Evolutionary conservation across 2,888 invertebrate species (phyloP).

Genomic region (Orthosia incerta): DNA sequence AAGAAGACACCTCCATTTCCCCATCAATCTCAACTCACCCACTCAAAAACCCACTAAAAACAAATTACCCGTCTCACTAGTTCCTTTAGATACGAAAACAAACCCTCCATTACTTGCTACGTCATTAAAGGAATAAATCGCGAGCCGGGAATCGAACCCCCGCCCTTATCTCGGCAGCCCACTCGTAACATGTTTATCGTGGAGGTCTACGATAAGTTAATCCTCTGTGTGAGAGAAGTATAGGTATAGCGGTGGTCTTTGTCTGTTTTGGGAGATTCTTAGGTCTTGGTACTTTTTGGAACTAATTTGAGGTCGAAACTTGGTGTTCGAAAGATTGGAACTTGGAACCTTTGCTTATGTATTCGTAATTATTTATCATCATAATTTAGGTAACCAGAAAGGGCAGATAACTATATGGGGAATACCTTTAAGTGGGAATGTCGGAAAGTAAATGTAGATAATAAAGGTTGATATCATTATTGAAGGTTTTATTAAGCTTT

Average conservation of each 20-base stretch:
- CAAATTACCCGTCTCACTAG: constrained; percentile 51
- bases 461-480: too few species aligned
- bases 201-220: constrained; percentile 66
- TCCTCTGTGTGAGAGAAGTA: constrained; percentile 58
- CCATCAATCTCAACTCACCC: constrained; percentile 1
- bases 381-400: too few species aligned
- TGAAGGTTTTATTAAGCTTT: too few species aligned
- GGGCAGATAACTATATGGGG: too few species aligned
- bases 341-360: background rate
- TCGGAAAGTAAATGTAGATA: too few species aligned
- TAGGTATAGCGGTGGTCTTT: constrained; percentile 40
- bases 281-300: background rate
- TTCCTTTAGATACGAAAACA: constrained; percentile 59
- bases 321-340: background rate
- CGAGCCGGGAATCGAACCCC: constrained; percentile 63
- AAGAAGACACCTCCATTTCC: background rate
- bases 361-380: background rate
- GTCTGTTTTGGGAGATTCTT: constrained; percentile 12
- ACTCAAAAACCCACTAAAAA: constrained; percentile 56
- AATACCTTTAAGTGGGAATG: too few species aligned
- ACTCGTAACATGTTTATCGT: constrained; percentile 69
- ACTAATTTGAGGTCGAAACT: background rate
- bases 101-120: constrained; percentile 60
- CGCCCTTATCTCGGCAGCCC: constrained; percentile 67
- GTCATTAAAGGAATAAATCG: constrained; percentile 67